Evolutionary conservation across 2,113 vertebrate genomes (phyloP).

Genomic region (Platycercus adscitus): DNA sequence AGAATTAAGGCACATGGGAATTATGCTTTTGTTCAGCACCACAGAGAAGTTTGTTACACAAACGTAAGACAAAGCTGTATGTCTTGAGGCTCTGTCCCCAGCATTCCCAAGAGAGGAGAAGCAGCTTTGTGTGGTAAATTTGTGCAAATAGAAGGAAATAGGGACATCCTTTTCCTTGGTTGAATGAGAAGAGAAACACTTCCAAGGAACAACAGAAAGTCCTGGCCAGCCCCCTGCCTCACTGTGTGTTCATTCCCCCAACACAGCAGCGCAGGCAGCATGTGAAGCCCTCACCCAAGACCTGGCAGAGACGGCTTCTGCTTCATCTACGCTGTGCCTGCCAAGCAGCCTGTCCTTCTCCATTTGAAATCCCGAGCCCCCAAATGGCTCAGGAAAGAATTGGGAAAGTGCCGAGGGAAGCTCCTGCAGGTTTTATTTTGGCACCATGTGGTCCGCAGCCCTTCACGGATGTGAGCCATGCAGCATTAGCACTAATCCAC

Average conservation of each 20-base stretch:
- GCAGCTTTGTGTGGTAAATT: background rate
- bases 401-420: background rate
- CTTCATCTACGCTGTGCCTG: background rate
- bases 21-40: background rate
- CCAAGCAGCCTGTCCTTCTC: constrained; percentile 50
- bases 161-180: background rate
- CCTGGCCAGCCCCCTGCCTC: background rate
- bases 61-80: background rate
- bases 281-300: background rate
- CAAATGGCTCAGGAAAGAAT: background rate
- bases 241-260: background rate
- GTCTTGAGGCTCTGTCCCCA: background rate
- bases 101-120: background rate
- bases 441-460: background rate
- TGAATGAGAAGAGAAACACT: background rate
- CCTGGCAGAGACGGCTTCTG: background rate
- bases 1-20: background rate
- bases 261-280: background rate
- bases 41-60: background rate
- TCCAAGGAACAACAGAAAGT: background rate
- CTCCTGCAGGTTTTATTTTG: constrained; percentile 9
- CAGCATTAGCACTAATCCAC: background rate
- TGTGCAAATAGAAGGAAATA: background rate
- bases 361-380: background rate
- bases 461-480: background rate